Evolutionary conservation across 2,113 vertebrate genomes (phyloP), one percentile per base, ranked within the genome.

Genomic region (Crotalus horridus): DNA sequence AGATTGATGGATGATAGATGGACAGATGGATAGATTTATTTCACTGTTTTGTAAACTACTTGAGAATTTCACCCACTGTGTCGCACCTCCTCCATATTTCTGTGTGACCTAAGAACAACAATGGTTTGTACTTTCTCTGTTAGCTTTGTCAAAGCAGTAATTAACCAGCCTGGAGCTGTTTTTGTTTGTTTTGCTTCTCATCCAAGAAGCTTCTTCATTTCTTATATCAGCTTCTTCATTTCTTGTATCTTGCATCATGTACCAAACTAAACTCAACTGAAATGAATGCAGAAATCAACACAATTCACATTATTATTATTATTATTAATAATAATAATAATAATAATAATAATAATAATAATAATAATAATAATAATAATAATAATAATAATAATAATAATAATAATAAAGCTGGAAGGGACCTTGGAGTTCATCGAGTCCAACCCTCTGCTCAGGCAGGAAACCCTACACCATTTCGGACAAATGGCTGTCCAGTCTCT

Each of bases 131-230:
- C 89, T 94, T 93, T 93, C 51, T 93, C 91, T 53, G 87, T 39
- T 93, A 90, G 91, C 81, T 91, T 93, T 94, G 89, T 92, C 88
- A 94, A 94, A 95, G 89, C 91, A 92, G 88, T 95, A 94, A 95
- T 96, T 96, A 96, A 95, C 74, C 92, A 94, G 51, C 93, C 95
- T 94, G 48, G 48, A 51, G 48, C 48, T n/a, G 4, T 69, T 69
- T 69, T 69, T 69, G 29, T 69, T 69, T 33, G 4, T 29, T 64
- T 64, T 64, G 61, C 26, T 69, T 69, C 29, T 6, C 64, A n/a
- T 69, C 12, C 64, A 69, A 69, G 64, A 69, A 33, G 26, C 64
- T 69, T 69, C 29, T 29, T n/a, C 29, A 2, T 12, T 69, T 69
- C 61, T 69, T 69, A 69, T 29, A 69, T 15, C 29, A 69, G 29